Percentiles rank a stretch among this genome's conserved stretches.
Evolutionary conservation across 1,140 invertebrate species (phyloP).

Genomic region (Drosophila asahinai): DNA sequence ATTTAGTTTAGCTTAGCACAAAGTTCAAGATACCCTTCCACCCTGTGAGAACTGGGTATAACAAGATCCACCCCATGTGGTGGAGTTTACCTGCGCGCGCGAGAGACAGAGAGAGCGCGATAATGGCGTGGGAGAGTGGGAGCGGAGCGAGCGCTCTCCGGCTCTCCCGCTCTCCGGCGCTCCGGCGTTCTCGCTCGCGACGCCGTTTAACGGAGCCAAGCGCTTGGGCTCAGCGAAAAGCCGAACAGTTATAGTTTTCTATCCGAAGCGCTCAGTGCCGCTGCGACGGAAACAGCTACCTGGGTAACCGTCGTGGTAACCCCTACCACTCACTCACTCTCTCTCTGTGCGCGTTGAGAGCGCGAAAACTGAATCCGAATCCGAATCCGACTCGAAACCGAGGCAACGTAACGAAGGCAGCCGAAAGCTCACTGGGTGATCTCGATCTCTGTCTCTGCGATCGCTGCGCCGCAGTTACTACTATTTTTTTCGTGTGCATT

Average conservation of each 20-base stretch:
- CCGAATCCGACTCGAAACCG: conserved; percentile 24
- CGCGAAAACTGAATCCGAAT: conserved; percentile 28
- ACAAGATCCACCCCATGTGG: conserved; percentile 70
- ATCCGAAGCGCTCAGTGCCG: conserved; percentile 82
- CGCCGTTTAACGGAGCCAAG: conserved; percentile 8
- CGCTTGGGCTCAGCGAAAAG: conserved; percentile 60
- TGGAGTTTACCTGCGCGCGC: conserved; percentile 52
- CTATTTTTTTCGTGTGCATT: conserved; percentile 69
- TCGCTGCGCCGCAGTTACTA: conserved; percentile 29
- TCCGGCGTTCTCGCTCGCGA: conserved; percentile 16
- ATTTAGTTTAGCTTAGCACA: neutral
- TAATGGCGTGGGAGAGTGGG: conserved; percentile 14
- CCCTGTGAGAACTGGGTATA: neutral
- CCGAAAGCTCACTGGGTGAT: conserved; percentile 54
- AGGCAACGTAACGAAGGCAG: conserved; percentile 24
- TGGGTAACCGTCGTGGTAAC: conserved; percentile 44
- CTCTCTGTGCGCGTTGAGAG: conserved; percentile 40
- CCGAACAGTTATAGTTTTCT: conserved; percentile 77
- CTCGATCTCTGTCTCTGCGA: conserved; percentile 22
- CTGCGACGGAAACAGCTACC: conserved; percentile 70
- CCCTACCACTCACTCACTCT: conserved; percentile 20
- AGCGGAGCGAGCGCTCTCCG: conserved; percentile 1
- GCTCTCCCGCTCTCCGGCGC: neutral
- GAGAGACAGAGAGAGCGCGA: conserved; percentile 10
- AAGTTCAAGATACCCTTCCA: neutral